Percentiles rank a stretch among this genome's conserved stretches.
phyloP scores from a whole-genome alignment of 2,113 vertebrate genomes.

The Hirundichthys speculiger region DNA sequence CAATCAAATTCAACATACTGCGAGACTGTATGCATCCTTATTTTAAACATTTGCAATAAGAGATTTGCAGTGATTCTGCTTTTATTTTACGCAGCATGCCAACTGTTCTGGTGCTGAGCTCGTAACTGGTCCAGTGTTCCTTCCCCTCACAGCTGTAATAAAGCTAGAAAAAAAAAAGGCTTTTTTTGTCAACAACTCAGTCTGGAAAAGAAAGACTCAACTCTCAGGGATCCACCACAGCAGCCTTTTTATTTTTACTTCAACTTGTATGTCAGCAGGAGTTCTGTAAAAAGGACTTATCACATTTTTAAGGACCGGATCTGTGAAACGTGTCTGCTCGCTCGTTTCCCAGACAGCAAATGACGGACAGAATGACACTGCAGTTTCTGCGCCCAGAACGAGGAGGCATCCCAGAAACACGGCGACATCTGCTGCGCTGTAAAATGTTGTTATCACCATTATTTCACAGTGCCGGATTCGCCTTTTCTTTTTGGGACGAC shows the following conservation, averaged over 20 bases:
- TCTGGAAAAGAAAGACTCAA: no score
- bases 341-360: slow-evolving; percentile 36
- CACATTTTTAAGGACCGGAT: slow-evolving; percentile 1
- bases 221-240: not conserved
- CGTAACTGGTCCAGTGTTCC: no score
- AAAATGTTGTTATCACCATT: slow-evolving; percentile 55
- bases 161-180: no score
- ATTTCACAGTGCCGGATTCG: slow-evolving; percentile 36
- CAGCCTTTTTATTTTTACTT: not conserved
- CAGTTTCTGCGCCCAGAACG: slow-evolving; percentile 32
- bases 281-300: slow-evolving; percentile 31
- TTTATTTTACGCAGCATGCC: no score
- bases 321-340: slow-evolving; percentile 36
- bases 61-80: no score
- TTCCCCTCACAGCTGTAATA: no score
- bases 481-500: slow-evolving; percentile 40
- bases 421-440: slow-evolving; percentile 58
- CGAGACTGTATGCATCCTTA: no score
- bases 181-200: no score
- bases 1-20: no score
- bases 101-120: no score
- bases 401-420: slow-evolving; percentile 34
- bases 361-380: slow-evolving; percentile 43
- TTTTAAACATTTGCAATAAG: no score
- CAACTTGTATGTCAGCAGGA: slow-evolving; percentile 22